Percentiles rank a stretch among this genome's conserved stretches.
Conservation (phyloP, 1,140 invertebrate species). For the Brachionus asplanchnoidis region DNA sequence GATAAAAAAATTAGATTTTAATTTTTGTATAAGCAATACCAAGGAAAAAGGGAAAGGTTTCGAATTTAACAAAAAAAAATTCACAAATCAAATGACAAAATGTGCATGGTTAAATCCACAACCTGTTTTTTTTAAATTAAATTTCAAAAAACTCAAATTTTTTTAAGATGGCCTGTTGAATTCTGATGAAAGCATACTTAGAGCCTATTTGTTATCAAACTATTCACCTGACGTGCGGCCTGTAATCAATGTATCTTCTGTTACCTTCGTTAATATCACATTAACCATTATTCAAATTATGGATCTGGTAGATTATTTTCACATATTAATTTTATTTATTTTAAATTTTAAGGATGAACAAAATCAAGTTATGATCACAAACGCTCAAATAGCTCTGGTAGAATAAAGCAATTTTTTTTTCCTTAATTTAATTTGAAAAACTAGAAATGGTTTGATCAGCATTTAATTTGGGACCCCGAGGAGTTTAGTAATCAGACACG, state of each 20-base stretch:
- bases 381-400: constrained; percentile 33
- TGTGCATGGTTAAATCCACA: too few species aligned
- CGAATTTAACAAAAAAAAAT: too few species aligned
- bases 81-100: too few species aligned
- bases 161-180: neutral
- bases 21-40: too few species aligned
- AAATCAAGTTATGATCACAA: constrained; percentile 42
- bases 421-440: neutral
- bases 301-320: neutral
- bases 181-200: constrained; percentile 22
- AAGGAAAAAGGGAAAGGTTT: too few species aligned
- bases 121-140: neutral
- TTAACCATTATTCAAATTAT: constrained; percentile 42
- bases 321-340: neutral
- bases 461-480: constrained; percentile 12
- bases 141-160: neutral
- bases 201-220: neutral
- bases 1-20: too few species aligned
- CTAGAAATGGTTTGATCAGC: constrained; percentile 37
- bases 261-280: constrained; percentile 17
- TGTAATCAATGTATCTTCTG: neutral
- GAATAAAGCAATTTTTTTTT: neutral
- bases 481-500: constrained; percentile 37
- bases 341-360: constrained; percentile 32
- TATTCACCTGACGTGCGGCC: constrained; percentile 24